Conservation (phyloP, 2,888 invertebrate genomes). For the Yponomeuta malinellus region DNA sequence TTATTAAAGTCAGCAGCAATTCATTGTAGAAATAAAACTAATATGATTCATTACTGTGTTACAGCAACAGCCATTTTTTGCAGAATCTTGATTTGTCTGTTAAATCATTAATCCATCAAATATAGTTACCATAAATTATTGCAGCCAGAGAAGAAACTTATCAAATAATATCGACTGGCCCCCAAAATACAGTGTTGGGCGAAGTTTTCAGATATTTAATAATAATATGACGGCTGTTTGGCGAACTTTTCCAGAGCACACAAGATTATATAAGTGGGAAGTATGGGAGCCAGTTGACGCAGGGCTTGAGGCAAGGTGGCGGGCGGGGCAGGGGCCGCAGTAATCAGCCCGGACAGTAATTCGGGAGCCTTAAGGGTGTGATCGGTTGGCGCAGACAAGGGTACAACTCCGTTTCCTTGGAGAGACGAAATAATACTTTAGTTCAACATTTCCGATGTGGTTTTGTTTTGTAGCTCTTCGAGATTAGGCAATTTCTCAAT, state of each 20-base stretch:
- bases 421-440: conserved; percentile 70
- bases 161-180: conserved; percentile 49
- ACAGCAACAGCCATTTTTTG: conserved; percentile 30
- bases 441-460: conserved; percentile 72
- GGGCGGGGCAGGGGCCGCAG: conserved; percentile 33
- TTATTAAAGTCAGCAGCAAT: conserved; percentile 54
- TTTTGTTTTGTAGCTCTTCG: conserved; percentile 74
- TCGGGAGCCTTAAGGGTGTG: conserved; percentile 73
- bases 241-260: conserved; percentile 65
- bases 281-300: conserved; percentile 57
- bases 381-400: conserved; percentile 73
- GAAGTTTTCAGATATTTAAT: conserved; percentile 65
- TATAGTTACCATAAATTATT: not conserved
- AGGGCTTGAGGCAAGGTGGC: conserved; percentile 45
- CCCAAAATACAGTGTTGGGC: conserved; percentile 48
- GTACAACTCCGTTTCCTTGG: conserved; percentile 65
- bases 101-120: not conserved
- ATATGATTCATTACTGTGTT: conserved; percentile 40
- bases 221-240: conserved; percentile 65
- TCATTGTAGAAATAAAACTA: conserved; percentile 51
- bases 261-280: conserved; percentile 69
- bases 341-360: conserved; percentile 73
- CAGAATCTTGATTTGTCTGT: conserved; percentile 15
- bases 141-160: conserved; percentile 36
- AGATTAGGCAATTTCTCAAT: conserved; percentile 72